These are phyloP conservation scores for Brachypteracias leptosomus DNA, from an alignment of 2,113 vertebrate species.

Conservation along the genomic window DNA sequence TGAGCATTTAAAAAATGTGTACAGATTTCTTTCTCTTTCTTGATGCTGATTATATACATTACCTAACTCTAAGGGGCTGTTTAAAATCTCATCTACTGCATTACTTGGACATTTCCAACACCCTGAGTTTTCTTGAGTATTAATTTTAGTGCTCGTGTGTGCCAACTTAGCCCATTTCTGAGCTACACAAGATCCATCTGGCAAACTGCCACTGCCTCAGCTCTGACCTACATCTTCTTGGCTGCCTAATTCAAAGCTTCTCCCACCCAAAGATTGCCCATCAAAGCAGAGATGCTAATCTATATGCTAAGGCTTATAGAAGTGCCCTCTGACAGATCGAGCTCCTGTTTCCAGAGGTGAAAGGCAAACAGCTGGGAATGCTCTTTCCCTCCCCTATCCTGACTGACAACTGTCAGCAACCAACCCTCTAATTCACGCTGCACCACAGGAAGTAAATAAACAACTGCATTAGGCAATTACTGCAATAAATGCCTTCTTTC, in stretches of 20 bases:
- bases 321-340: background rate
- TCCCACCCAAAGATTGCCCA: background rate
- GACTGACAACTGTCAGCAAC: background rate
- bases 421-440: background rate
- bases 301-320: background rate
- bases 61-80: background rate
- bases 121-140: background rate
- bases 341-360: background rate
- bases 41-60: background rate
- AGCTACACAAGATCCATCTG: background rate
- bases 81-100: background rate
- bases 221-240: constrained; percentile 7
- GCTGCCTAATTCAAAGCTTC: background rate
- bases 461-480: constrained; percentile 32
- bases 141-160: background rate
- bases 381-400: background rate
- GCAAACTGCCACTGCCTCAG: background rate
- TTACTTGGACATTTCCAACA: background rate
- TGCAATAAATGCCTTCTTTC: constrained; percentile 19
- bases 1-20: background rate
- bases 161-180: background rate
- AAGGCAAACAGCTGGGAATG: background rate
- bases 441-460: constrained; percentile 17
- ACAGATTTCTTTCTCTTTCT: background rate
- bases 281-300: background rate